phyloP scores from a whole-genome alignment of 1,140 invertebrate species.

The Drosophila oshimai region DNA sequence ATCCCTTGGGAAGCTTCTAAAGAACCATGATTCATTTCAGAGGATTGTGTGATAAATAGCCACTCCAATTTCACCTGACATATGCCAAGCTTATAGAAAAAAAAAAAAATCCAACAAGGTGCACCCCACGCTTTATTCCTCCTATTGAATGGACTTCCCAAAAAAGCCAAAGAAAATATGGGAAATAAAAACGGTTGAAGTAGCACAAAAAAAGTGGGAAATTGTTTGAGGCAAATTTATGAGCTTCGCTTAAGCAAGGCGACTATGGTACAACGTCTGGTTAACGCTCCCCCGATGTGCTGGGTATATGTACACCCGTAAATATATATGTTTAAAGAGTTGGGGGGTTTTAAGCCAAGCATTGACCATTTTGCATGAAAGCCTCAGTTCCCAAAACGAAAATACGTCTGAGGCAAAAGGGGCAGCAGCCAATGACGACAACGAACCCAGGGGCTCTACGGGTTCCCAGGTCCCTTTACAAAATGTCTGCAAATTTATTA shows the following conservation, averaged over 20 bases:
- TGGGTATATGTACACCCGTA: background rate
- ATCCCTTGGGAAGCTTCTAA: background rate
- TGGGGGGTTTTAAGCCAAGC: conserved; percentile 1
- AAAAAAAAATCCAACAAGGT: conserved; percentile 10
- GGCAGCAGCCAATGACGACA: conserved; percentile 1
- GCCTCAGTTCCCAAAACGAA: background rate
- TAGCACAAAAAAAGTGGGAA: conserved; percentile 20
- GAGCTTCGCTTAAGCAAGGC: conserved; percentile 40
- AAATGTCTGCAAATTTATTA: conserved; percentile 81
- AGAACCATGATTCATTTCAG: conserved; percentile 5
- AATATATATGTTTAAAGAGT: background rate
- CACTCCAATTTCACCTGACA: conserved; percentile 10
- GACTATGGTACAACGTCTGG: conserved; percentile 42
- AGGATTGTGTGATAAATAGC: conserved; percentile 21
- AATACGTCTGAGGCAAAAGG: background rate
- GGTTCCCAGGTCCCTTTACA: conserved; percentile 35
- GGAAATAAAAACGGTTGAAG: conserved; percentile 28
- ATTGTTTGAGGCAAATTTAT: conserved; percentile 52
- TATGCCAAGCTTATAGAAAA: background rate
- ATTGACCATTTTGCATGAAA: conserved; percentile 39
- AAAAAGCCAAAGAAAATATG: conserved; percentile 30
- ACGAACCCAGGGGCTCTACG: background rate
- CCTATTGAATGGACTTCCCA: conserved; percentile 3
- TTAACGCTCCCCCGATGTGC: conserved; percentile 24
- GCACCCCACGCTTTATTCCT: conserved; percentile 7